Evolutionary conservation across 2,888 invertebrate genomes (phyloP), one percentile per base, ranked within the genome.

Genomic region (Zygogramma bicolorata): DNA sequence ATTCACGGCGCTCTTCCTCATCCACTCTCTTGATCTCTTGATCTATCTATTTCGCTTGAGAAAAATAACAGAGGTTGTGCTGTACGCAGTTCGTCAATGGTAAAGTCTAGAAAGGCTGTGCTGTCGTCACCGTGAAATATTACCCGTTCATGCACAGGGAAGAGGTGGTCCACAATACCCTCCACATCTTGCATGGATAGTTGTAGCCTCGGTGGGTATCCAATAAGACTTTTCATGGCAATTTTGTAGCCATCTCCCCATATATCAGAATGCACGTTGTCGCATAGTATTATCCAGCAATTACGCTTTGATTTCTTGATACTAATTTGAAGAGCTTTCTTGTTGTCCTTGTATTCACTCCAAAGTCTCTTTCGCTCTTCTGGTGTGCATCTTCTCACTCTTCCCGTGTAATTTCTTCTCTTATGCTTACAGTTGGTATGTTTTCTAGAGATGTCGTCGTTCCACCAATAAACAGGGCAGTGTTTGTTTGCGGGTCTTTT

Each of bases 161-260:
- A 69, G 8, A 69, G 63, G 57, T 38, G 27, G 22, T 53, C 34
- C 4, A 69, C 42, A n/a, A 63, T 57, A 18, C 38, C 49, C 10
- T 69, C 58, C 58, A 58, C 58, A 1, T 13, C 29, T 58, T 58
- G 25, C 62, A 63, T 63, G 25, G 62, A 46, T 25, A 74, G 10
- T n/a, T 65, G 65, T 13, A 57, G 20, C 65, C 63, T 68, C 22
- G 61, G 61, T 29, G 75, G 67, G n/a, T 27, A 65, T 0, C 70
- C 68, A 10, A 62, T 49, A n/a, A 66, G 31, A 5, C 57, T 38
- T 53, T 59, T 75, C 65, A 70, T 73, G 3, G 57, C 70, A 10
- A 75, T 73, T 46, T 68, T 70, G 40, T 75, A 73, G 7, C 75
- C 75, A 29, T 75, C 65, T 7, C 71, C 73, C 58, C 27, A 58